Evolutionary conservation across 2,113 vertebrate genomes (phyloP).

Genomic region (Hemiprocne comata): DNA sequence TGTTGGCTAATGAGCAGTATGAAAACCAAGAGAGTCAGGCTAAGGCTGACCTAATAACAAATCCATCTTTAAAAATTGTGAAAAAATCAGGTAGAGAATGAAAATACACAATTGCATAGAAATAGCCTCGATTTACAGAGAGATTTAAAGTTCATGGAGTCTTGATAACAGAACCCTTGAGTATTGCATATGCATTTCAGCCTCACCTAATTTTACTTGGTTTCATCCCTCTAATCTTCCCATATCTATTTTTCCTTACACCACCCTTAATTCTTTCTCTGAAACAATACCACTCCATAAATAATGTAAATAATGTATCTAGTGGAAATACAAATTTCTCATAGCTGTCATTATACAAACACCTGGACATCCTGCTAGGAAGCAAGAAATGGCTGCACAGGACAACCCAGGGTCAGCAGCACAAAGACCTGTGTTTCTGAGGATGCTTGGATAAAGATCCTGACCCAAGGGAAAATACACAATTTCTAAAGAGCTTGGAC

Average conservation of each 20-base stretch:
- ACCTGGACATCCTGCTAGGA: too few relatives aligned
- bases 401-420: neutral
- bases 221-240: neutral
- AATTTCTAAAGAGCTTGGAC: neutral
- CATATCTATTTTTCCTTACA: neutral
- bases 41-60: neutral
- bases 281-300: neutral
- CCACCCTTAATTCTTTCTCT: neutral
- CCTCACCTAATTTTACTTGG: neutral
- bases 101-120: neutral
- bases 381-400: neutral
- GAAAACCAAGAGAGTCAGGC: neutral
- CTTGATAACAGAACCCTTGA: neutral
- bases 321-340: neutral
- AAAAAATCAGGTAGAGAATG: neutral
- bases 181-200: neutral
- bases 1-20: neutral
- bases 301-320: neutral
- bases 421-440: neutral
- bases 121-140: neutral
- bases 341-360: too few relatives aligned
- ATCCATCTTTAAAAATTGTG: neutral
- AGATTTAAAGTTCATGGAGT: neutral
- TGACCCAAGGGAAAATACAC: neutral
- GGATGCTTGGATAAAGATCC: neutral